A percentile compares a stretch with the other conserved stretches of the same genome.
These are phyloP conservation scores for Thripadectes ignobilis DNA, from an alignment of 2,797 vertebrate genomes.

Conservation along the genomic window DNA sequence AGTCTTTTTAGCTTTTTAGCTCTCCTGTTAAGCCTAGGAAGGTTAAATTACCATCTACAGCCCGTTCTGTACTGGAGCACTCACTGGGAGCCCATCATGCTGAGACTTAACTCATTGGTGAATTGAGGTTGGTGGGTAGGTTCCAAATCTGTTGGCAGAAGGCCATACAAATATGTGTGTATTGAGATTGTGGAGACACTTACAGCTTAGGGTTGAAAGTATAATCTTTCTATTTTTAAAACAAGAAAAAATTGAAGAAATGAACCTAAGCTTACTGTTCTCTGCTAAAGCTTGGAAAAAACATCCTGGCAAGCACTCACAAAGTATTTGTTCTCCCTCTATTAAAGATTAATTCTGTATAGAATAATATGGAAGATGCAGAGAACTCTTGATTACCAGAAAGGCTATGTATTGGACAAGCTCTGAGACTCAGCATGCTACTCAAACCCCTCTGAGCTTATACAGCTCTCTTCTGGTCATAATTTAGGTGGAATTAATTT, in stretches of 20 bases:
- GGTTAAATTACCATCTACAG: background rate
- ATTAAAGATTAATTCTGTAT: background rate
- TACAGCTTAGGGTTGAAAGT: background rate
- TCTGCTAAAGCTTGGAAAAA: background rate
- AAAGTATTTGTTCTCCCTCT: background rate
- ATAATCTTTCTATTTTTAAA: background rate
- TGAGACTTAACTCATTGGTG: background rate
- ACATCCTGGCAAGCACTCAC: background rate
- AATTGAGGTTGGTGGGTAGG: background rate
- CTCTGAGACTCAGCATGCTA: background rate
- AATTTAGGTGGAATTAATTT: background rate
- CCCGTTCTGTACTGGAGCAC: background rate
- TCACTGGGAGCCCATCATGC: background rate
- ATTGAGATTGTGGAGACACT: background rate
- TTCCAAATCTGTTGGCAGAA: background rate
- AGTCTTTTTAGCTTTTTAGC: background rate
- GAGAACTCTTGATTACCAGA: background rate
- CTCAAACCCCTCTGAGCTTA: background rate
- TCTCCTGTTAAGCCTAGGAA: background rate
- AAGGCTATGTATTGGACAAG: background rate
- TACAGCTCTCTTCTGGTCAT: background rate
- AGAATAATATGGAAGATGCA: background rate
- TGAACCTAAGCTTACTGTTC: background rate
- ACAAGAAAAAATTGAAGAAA: background rate
- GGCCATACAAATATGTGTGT: background rate